Evolutionary conservation across 1,140 invertebrate species (phyloP).

Genomic region (Trichonephila clavata): DNA sequence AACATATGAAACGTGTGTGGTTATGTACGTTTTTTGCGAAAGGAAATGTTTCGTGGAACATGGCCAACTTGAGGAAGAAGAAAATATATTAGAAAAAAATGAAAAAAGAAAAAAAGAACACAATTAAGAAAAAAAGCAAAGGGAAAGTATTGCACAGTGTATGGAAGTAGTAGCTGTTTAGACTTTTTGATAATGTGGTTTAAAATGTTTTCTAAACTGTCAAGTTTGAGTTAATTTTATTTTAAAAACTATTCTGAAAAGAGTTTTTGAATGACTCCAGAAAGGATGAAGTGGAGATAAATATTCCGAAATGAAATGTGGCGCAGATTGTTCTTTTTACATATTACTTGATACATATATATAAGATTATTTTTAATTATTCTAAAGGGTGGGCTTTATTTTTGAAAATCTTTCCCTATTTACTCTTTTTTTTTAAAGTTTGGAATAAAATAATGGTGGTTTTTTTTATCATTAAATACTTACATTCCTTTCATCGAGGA

Average conservation of each 20-base stretch:
- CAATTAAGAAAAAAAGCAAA: background rate
- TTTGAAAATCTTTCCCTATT: no score
- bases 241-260: background rate
- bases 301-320: no score
- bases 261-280: no score
- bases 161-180: background rate
- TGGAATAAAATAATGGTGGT: no score
- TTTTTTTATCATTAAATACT: no score
- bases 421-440: no score
- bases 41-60: constrained; percentile 35
- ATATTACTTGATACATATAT: no score
- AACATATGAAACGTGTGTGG: constrained; percentile 21
- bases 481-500: no score
- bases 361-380: no score
- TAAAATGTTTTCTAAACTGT: constrained; percentile 13
- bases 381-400: no score
- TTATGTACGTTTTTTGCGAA: constrained; percentile 7
- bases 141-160: background rate
- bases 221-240: constrained; percentile 25
- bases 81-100: background rate
- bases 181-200: background rate
- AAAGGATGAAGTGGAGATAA: no score
- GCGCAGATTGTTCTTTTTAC: no score
- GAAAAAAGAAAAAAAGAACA: background rate
- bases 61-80: background rate